phyloP scores from a whole-genome alignment of 2,797 vertebrate species.

The Pterois miles region DNA sequence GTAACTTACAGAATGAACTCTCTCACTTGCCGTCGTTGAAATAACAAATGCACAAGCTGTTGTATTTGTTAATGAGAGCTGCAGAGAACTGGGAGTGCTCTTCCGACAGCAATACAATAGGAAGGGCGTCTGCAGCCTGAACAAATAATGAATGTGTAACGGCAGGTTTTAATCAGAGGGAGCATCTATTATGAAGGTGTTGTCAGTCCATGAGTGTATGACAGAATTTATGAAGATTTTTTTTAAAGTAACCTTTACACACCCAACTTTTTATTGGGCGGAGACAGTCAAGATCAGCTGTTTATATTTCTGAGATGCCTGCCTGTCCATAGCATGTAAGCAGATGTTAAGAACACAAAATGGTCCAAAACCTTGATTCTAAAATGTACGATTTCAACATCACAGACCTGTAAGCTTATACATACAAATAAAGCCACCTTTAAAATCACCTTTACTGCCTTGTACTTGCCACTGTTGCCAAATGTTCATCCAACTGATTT shows the following conservation, averaged over 20 bases:
- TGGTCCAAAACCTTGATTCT: background rate
- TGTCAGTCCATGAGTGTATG: background rate
- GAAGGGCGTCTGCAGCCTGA: no score
- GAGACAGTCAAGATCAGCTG: background rate
- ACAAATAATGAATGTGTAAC: no score
- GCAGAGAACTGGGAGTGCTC: background rate
- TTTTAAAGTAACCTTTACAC: background rate
- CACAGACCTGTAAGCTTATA: background rate
- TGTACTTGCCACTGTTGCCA: background rate
- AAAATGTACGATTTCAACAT: conserved; percentile 1
- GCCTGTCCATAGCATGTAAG: background rate
- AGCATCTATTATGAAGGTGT: no score
- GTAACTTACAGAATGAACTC: background rate
- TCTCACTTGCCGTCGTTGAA: background rate
- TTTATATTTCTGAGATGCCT: background rate
- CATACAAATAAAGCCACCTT: conserved; percentile 10
- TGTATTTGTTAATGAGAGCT: background rate
- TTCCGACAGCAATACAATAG: background rate
- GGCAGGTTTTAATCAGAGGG: no score
- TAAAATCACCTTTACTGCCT: background rate
- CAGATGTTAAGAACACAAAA: background rate
- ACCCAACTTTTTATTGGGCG: background rate
- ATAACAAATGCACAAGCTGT: background rate
- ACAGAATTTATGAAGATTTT: background rate
- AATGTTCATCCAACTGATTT: background rate